Conservation (phyloP, 2,113 vertebrate genomes). For the Arothron firmamentum region DNA sequence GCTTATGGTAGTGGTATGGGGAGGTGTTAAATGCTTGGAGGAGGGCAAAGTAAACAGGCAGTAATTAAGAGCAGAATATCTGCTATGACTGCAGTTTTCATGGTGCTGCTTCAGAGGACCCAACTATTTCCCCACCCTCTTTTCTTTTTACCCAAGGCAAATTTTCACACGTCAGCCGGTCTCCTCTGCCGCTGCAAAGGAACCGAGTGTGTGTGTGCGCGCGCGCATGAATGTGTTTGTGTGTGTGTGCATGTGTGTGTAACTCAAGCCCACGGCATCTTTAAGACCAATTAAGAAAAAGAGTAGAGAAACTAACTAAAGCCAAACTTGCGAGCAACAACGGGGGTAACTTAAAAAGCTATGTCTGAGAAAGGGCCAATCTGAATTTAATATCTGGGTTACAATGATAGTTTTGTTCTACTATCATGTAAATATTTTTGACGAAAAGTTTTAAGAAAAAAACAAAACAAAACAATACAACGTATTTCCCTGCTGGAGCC, state of each 20-base stretch:
- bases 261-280: conserved; percentile 59
- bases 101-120: conserved; percentile 60
- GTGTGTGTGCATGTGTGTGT: conserved; percentile 25
- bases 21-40: conserved; percentile 37
- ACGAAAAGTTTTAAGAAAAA: no score
- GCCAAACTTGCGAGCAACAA: conserved; percentile 55
- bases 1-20: no score
- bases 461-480: no score
- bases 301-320: conserved; percentile 55
- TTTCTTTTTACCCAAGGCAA: conserved; percentile 41
- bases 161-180: conserved; percentile 60
- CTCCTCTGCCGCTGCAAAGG: conserved; percentile 49
- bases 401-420: no score
- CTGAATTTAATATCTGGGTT: conserved; percentile 25
- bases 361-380: conserved; percentile 32
- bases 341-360: conserved; percentile 49
- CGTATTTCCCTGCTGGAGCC: no score
- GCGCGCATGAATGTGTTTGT: conserved; percentile 28
- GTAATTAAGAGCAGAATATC: conserved; percentile 76
- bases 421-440: no score
- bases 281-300: conserved; percentile 74
- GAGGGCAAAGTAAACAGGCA: conserved; percentile 70
- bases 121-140: conserved; percentile 16
- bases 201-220: conserved; percentile 30
- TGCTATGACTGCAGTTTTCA: conserved; percentile 71